Conservation (phyloP, 2,113 vertebrate genomes). For the Gasterosteus aculeatus region DNA sequence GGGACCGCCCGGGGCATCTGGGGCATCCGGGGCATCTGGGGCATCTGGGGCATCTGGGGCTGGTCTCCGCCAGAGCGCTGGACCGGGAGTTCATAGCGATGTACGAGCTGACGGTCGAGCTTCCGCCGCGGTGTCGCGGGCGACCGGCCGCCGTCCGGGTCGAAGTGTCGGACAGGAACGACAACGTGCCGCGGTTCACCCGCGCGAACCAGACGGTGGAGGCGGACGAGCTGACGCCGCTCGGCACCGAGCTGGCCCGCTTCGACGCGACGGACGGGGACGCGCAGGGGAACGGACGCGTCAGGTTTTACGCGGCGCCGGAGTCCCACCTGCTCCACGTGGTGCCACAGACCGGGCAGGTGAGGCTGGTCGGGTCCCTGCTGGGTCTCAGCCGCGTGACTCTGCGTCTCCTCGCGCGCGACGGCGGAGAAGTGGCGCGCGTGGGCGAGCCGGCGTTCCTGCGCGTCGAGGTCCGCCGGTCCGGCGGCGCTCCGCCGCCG, state of each 20-base stretch:
- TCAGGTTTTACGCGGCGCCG: conserved; percentile 74
- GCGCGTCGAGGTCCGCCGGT: conserved; percentile 47
- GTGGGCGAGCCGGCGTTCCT: conserved; percentile 70
- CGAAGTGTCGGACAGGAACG: conserved; percentile 79
- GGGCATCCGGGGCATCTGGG: conserved; percentile 34
- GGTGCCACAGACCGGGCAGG: conserved; percentile 79
- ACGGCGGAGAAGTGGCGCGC: conserved; percentile 70
- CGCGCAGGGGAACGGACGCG: conserved; percentile 72
- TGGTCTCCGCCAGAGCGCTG: conserved; percentile 77
- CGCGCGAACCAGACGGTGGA: conserved; percentile 53
- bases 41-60: conserved; percentile 37
- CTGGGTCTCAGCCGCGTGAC: conserved; percentile 63
- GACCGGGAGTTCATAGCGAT: conserved; percentile 78
- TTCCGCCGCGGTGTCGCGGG: conserved; percentile 54
- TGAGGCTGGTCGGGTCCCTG: conserved; percentile 76
- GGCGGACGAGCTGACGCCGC: conserved; percentile 71
- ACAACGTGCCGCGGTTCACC: conserved; percentile 76
- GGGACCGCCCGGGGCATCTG: conserved; percentile 21
- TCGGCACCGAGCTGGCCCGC: conserved; percentile 74
- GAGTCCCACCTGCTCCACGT: conserved; percentile 74
- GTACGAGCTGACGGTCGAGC: conserved; percentile 71
- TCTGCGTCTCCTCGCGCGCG: conserved; percentile 70
- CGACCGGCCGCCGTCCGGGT: conserved; percentile 66
- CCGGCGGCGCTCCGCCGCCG: conserved; percentile 37
- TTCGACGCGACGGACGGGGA: conserved; percentile 75